A percentile compares a stretch with the other conserved stretches of the same genome.
These are phyloP conservation scores for Plotosus lineatus DNA, from an alignment of 2,113 vertebrate species.

Conservation along the genomic window DNA sequence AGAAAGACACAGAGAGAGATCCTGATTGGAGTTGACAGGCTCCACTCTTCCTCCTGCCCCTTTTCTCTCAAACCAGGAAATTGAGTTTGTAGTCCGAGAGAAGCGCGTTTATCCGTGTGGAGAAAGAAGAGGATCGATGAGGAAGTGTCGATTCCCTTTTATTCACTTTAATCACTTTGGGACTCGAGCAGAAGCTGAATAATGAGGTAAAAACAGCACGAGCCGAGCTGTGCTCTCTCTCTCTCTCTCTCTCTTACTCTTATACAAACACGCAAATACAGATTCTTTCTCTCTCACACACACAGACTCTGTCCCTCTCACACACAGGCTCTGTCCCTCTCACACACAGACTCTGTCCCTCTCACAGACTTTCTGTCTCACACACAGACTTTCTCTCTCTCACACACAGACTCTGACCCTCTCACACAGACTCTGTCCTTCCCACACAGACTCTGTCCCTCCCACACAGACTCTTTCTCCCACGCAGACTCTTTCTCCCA, in stretches of 20 bases:
- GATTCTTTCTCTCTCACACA: no score
- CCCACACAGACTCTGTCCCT: no score
- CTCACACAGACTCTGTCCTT: no score
- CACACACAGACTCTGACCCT: no score
- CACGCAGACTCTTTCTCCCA: no score
- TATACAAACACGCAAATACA: background rate
- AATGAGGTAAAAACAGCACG: conserved; percentile 25
- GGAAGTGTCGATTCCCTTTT: conserved; percentile 40
- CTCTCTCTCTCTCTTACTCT: background rate
- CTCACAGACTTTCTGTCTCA: no score
- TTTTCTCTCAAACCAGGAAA: conserved; percentile 75
- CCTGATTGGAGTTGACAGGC: conserved; percentile 77
- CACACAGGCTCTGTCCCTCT: no score
- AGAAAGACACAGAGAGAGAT: conserved; percentile 37
- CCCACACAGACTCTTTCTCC: no score
- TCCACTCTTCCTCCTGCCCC: conserved; percentile 60
- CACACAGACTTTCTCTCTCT: no score
- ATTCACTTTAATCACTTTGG: conserved; percentile 46
- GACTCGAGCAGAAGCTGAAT: conserved; percentile 36
- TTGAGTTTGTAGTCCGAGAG: conserved; percentile 59
- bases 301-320: background rate
- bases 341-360: no score
- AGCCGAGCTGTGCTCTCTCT: background rate
- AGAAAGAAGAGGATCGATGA: conserved; percentile 67
- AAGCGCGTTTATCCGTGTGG: conserved; percentile 51